These are phyloP conservation scores for Austrofundulus limnaeus DNA, from an alignment of 2,113 vertebrate species.

Conservation along the genomic window DNA sequence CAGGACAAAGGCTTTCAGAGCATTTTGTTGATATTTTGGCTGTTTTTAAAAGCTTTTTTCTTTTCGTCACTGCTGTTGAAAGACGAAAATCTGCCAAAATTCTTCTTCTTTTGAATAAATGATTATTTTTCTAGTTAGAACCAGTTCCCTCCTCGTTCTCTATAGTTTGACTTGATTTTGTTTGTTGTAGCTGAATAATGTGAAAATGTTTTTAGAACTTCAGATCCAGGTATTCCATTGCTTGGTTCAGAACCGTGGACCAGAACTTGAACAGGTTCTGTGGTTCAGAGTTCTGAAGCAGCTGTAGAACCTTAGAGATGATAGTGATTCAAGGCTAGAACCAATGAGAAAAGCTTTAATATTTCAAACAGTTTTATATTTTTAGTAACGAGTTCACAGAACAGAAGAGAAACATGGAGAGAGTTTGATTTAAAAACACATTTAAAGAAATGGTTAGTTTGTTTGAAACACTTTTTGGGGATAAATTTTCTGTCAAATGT, in stretches of 20 bases:
- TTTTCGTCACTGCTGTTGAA: slow-evolving; percentile 34
- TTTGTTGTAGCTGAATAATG: slow-evolving; percentile 58
- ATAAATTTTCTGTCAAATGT: not conserved
- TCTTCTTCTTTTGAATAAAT: slow-evolving; percentile 54
- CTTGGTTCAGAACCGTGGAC: not conserved
- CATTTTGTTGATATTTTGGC: slow-evolving; percentile 9
- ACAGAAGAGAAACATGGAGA: not conserved
- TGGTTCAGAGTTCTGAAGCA: slow-evolving; percentile 27
- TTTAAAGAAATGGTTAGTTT: no score
- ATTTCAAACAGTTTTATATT: slow-evolving; percentile 39
- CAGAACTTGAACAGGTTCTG: not conserved
- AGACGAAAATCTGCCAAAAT: slow-evolving; percentile 72
- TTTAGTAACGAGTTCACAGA: slow-evolving; percentile 11
- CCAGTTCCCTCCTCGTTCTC: no score
- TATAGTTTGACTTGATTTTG: slow-evolving; percentile 23
- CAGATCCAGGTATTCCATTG: slow-evolving; percentile 25
- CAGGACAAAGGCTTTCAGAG: slow-evolving; percentile 10
- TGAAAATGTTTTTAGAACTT: slow-evolving; percentile 52
- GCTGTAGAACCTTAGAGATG: slow-evolving; percentile 54
- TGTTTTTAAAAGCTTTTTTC: slow-evolving; percentile 55
- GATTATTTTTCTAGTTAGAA: slow-evolving; percentile 59
- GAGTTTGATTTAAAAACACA: no score
- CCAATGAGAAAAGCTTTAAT: slow-evolving; percentile 82
- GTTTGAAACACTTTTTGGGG: no score
- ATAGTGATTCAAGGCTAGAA: slow-evolving; percentile 71